A percentile compares a stretch with the other conserved stretches of the same genome.
phyloP scores from a whole-genome alignment of 2,113 vertebrate genomes.

The Anas platyrhynchos region DNA sequence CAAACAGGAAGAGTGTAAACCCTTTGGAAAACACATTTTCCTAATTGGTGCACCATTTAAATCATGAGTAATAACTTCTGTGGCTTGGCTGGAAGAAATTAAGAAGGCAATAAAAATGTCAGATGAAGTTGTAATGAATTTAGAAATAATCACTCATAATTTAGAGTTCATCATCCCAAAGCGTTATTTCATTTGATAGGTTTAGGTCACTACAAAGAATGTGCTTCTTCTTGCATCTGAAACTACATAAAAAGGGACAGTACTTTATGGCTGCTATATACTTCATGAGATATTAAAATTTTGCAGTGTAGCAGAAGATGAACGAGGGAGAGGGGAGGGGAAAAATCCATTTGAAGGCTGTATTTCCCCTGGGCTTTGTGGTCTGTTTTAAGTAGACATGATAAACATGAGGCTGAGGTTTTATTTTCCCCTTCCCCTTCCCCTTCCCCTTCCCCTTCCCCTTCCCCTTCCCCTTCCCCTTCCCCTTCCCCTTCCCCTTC shows the following conservation, averaged over 20 bases:
- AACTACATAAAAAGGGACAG: constrained; percentile 55
- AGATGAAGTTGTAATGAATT: constrained; percentile 64
- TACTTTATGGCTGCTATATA: constrained; percentile 69
- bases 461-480: too few relatives aligned
- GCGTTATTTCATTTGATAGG: constrained; percentile 62
- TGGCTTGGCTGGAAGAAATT: constrained; percentile 63
- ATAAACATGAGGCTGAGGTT: background rate
- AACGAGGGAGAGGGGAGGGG: background rate
- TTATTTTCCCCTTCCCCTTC: too few relatives aligned
- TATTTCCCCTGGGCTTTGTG: constrained; percentile 16
- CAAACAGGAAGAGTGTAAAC: constrained; percentile 19
- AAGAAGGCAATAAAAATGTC: constrained; percentile 66
- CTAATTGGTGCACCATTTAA: constrained; percentile 37
- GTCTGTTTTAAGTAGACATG: background rate
- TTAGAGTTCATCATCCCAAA: constrained; percentile 67
- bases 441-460: too few relatives aligned
- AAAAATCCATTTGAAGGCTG: constrained; percentile 21
- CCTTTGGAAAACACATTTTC: constrained; percentile 11
- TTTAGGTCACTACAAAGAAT: constrained; percentile 69
- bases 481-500: too few relatives aligned
- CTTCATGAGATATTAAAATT: constrained; percentile 70
- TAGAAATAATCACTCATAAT: constrained; percentile 71
- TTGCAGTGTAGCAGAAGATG: constrained; percentile 17
- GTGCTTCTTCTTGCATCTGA: constrained; percentile 64
- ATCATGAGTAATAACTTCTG: constrained; percentile 49